Base-by-base conservation (phyloP, 2,888 invertebrate species). In the Halictus quadricinctus region DNA sequence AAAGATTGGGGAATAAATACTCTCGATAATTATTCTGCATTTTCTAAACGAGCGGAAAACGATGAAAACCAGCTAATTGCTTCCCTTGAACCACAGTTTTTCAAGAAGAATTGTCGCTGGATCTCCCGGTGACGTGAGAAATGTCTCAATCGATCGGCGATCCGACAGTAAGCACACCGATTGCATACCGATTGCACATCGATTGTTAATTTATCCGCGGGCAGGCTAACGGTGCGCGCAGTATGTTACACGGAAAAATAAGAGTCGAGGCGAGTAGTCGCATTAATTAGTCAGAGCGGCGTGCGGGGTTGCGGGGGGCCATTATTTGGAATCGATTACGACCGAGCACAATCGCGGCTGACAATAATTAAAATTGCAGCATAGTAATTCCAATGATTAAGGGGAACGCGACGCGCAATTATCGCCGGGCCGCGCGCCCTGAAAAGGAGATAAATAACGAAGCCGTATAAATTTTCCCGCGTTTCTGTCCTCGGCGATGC, bases 361-460 rank as follows among this genome's bases (percentile, higher is more conserved):
- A 82, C 82, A 80, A 85, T 87, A 87, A 87, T 85, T 87, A 87
- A 86, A 87, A 85, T 87, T 82, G 80, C 82, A 72, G 82, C 82
- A 87, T 85, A 87, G 85, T 85, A 87, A 87, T 87, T 85, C 58
- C 76, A 78, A 87, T 87, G 86, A 87, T 87, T 87, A 87, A 87
- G 85, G 80, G 85, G 69, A 79, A 69, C 48, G 73, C 54, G 66
- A 72, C 54, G 79, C 79, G 86, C 85, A 85, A 87, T 87, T 85
- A 85, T 82, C 85, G 81, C 73, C 76, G 54, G 46, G 25, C n/a
- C 66, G 70, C 72, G 70, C 21, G 41, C 13, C 64, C 81, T 70
- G 79, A 79, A 87, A 85, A 87, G 69, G 77, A 80, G 85, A 85
- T 87, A 87, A 87, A 87, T 87, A 85, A 87, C 82, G 73, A 36